Conservation (phyloP, 2,113 vertebrate genomes). For the Toxotes chatareus region DNA sequence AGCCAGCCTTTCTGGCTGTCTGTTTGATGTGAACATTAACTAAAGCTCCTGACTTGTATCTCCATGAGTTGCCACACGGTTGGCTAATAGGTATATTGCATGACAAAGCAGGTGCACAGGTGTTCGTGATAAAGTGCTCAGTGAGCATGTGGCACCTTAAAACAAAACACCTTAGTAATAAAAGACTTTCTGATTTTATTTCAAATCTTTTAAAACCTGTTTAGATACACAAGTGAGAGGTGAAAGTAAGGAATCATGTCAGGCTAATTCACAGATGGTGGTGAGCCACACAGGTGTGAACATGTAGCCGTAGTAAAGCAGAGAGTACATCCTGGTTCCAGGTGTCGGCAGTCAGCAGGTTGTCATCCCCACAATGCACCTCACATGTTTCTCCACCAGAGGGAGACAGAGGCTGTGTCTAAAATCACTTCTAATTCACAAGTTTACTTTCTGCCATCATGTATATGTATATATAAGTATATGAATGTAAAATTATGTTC, state of each 20-base stretch:
- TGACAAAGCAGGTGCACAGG: not conserved
- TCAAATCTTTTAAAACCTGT: not conserved
- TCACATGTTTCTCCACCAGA: constrained; percentile 41
- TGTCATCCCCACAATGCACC: not conserved
- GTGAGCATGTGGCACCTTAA: not conserved
- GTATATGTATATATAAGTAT: not conserved
- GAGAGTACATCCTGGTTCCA: not conserved
- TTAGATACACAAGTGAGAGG: not conserved
- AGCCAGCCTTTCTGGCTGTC: too few species aligned
- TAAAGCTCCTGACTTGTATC: not conserved
- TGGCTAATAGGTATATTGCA: not conserved
- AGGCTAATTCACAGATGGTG: not conserved
- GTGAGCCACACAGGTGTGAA: not conserved
- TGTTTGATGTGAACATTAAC: too few species aligned
- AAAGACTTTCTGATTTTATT: not conserved
- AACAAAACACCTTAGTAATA: too few species aligned
- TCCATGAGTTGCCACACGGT: not conserved
- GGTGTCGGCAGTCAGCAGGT: not conserved
- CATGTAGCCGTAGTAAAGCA: not conserved
- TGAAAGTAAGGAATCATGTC: not conserved
- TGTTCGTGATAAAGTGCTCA: not conserved
- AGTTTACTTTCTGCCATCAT: not conserved
- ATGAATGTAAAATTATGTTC: not conserved
- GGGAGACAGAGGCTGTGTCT: constrained; percentile 38
- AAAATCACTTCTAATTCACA: not conserved